phyloP scores from a whole-genome alignment of 2,113 vertebrate species.

The Grammomys surdaster region DNA sequence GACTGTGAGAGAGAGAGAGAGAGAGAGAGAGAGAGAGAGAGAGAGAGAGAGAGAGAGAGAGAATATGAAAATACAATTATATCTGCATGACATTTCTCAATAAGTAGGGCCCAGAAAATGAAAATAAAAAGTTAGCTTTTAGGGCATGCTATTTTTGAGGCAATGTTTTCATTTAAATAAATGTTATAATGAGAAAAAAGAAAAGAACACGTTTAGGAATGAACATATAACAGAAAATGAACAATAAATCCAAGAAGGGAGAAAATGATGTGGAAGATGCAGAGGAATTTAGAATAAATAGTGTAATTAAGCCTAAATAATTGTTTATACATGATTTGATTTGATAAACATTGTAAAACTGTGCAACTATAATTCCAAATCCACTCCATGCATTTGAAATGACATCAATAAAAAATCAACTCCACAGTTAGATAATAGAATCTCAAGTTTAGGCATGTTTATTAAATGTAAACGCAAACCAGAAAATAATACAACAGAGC shows the following conservation, averaged over 20 bases:
- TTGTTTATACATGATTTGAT: background rate
- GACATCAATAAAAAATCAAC: background rate
- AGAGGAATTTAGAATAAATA: background rate
- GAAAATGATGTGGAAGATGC: background rate
- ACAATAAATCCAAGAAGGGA: background rate
- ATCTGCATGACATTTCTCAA: background rate
- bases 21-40: background rate
- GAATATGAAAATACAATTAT: background rate
- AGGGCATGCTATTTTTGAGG: background rate
- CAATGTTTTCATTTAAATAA: background rate
- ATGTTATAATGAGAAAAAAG: background rate
- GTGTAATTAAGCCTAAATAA: constrained; percentile 24
- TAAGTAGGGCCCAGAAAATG: background rate
- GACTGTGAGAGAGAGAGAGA: background rate
- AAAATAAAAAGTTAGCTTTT: background rate
- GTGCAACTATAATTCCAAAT: background rate
- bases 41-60: background rate
- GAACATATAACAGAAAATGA: constrained; percentile 15
- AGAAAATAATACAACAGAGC: background rate
- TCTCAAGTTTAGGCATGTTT: background rate
- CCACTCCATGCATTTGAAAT: background rate
- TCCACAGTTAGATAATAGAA: background rate
- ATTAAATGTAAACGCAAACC: background rate
- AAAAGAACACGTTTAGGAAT: background rate
- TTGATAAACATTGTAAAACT: constrained; percentile 13